phyloP scores from a whole-genome alignment of 2,797 vertebrate genomes.

The Toxotes lorentzi region DNA sequence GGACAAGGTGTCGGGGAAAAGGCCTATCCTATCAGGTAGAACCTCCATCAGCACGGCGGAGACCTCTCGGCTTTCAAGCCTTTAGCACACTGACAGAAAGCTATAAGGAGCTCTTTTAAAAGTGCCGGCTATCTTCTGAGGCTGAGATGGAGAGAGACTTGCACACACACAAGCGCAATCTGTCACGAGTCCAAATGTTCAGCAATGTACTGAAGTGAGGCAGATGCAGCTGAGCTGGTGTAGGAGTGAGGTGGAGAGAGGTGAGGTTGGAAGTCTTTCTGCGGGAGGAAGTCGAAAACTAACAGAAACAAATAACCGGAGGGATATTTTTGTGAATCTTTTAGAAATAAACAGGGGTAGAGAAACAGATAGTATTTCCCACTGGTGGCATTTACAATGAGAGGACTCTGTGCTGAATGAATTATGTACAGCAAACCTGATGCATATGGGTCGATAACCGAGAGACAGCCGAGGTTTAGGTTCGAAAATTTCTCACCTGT shows the following conservation, averaged over 20 bases:
- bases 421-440: not conserved
- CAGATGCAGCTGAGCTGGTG: constrained; percentile 33
- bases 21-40: constrained; percentile 49
- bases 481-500: not conserved
- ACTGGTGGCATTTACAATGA: not conserved
- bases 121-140: constrained; percentile 55
- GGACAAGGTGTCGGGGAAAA: constrained; percentile 32
- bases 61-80: constrained; percentile 62
- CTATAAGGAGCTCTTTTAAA: constrained; percentile 52
- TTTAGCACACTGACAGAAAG: constrained; percentile 45
- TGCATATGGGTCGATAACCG: not conserved
- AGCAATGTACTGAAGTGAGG: constrained; percentile 21
- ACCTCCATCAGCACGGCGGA: constrained; percentile 52
- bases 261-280: constrained; percentile 23
- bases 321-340: constrained; percentile 16
- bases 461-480: not conserved
- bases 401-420: not conserved
- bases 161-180: constrained; percentile 4
- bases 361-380: not conserved
- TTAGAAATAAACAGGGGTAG: not conserved
- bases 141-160: constrained; percentile 33
- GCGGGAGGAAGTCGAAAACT: constrained; percentile 13
- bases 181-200: constrained; percentile 41
- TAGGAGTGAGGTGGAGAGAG: constrained; percentile 37
- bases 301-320: constrained; percentile 32